These are phyloP conservation scores for Hemiscyllium ocellatum DNA, from an alignment of 2,113 vertebrate genomes.

Conservation along the genomic window DNA sequence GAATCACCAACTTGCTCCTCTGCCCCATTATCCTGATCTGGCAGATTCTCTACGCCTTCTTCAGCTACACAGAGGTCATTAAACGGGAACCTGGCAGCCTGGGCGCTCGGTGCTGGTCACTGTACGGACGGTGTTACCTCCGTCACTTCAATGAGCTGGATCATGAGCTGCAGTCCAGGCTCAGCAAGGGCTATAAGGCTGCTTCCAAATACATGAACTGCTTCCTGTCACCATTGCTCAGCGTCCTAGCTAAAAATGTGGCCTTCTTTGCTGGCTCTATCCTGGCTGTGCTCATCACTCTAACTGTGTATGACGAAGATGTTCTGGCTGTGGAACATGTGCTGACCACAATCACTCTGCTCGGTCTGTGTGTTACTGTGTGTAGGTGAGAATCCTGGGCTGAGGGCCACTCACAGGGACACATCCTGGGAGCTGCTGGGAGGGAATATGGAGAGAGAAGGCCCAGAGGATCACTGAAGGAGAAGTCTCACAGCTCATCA, in stretches of 20 bases:
- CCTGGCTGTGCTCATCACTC: slow-evolving; percentile 87
- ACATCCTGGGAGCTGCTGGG: too few species aligned
- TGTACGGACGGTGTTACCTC: slow-evolving; percentile 92
- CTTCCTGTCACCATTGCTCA: slow-evolving; percentile 87
- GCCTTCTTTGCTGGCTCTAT: slow-evolving; percentile 96
- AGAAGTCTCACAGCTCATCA: neutral
- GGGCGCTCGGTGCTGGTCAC: slow-evolving; percentile 93
- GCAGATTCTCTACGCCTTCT: slow-evolving; percentile 97
- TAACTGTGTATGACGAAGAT: slow-evolving; percentile 95
- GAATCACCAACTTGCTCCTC: slow-evolving; percentile 88
- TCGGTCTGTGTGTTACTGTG: slow-evolving; percentile 86
- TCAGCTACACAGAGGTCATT: slow-evolving; percentile 93
- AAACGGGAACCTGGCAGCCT: slow-evolving; percentile 91
- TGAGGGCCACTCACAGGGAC: neutral
- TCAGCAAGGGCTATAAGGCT: slow-evolving; percentile 92
- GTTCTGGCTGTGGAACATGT: slow-evolving; percentile 91
- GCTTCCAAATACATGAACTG: slow-evolving; percentile 99
- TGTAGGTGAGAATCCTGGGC: slow-evolving; percentile 69
- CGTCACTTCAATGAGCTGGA: slow-evolving; percentile 96
- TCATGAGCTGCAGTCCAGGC: slow-evolving; percentile 88
- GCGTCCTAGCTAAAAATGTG: slow-evolving; percentile 89
- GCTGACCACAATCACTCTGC: slow-evolving; percentile 86
- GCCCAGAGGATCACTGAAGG: neutral
- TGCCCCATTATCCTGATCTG: slow-evolving; percentile 95
- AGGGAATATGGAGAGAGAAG: neutral